These are phyloP conservation scores for Phortica magna DNA, from an alignment of 2,888 invertebrate genomes.

Conservation along the genomic window DNA sequence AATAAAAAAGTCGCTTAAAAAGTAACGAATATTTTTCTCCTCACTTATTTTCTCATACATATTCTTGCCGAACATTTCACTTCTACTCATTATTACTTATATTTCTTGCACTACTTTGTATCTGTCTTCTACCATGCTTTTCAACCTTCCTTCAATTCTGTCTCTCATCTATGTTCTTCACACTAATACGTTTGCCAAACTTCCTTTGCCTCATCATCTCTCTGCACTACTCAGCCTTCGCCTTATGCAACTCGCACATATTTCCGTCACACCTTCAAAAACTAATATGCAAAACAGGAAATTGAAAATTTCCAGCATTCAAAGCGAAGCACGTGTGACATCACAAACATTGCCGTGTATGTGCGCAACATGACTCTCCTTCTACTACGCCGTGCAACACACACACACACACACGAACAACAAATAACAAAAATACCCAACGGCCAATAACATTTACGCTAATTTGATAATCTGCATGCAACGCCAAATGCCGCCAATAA, in stretches of 20 bases:
- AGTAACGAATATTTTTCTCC: no score
- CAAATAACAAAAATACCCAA: constrained; percentile 39
- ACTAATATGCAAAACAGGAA: constrained; percentile 57
- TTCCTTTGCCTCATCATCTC: background rate
- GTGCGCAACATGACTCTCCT: constrained; percentile 34
- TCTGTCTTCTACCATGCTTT: no score
- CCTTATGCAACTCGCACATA: background rate
- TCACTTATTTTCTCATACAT: no score
- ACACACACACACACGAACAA: background rate
- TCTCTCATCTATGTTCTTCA: no score
- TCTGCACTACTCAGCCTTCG: background rate
- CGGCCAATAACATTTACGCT: constrained; percentile 68
- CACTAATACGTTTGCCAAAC: background rate
- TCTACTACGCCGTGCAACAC: background rate
- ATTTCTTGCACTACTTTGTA: no score
- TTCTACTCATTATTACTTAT: no score
- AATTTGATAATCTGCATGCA: constrained; percentile 72
- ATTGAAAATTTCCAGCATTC: constrained; percentile 63
- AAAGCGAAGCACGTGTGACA: constrained; percentile 18
- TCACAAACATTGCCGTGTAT: constrained; percentile 56
- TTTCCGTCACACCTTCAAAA: background rate
- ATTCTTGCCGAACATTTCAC: no score
- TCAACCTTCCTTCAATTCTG: no score
- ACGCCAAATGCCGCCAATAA: constrained; percentile 35
- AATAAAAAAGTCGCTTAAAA: no score